phyloP scores from a whole-genome alignment of 2,113 vertebrate species.

The Ammodytes dubius region DNA sequence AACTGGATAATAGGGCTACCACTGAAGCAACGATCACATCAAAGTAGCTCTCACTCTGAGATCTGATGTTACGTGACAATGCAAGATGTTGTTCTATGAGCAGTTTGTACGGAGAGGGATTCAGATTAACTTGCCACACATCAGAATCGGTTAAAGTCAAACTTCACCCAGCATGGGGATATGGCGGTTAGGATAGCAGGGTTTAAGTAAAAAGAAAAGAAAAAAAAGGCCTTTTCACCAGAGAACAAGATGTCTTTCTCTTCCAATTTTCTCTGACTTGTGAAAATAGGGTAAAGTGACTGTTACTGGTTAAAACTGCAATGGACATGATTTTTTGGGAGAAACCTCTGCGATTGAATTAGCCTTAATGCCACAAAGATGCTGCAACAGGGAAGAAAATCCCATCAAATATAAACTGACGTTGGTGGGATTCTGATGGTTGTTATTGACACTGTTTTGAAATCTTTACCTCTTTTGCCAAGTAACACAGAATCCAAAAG shows the following conservation, averaged over 20 bases:
- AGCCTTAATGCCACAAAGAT: not conserved
- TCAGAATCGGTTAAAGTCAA: constrained; percentile 78
- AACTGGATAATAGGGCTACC: constrained; percentile 79
- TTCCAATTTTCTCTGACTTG: constrained; percentile 63
- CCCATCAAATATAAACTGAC: not conserved
- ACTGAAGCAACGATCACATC: constrained; percentile 77
- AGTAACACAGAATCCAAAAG: not conserved
- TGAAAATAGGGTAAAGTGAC: constrained; percentile 58
- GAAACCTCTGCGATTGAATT: not conserved
- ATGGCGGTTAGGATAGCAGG: constrained; percentile 44
- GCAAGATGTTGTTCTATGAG: constrained; percentile 80
- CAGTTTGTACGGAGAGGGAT: constrained; percentile 64
- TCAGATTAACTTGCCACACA: constrained; percentile 76
- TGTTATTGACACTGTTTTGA: not conserved
- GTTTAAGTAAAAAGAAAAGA: constrained; percentile 21
- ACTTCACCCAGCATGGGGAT: constrained; percentile 50
- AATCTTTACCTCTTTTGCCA: no score
- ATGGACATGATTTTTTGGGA: not conserved
- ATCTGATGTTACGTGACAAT: constrained; percentile 83
- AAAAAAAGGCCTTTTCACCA: constrained; percentile 36
- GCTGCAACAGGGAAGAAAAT: not conserved
- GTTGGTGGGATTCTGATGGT: not conserved
- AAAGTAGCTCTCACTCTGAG: constrained; percentile 74
- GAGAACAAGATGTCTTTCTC: constrained; percentile 76
- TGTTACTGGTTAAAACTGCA: constrained; percentile 33